phyloP scores from a whole-genome alignment of 2,888 invertebrate species.

The Trypoxylon attenuatum region DNA sequence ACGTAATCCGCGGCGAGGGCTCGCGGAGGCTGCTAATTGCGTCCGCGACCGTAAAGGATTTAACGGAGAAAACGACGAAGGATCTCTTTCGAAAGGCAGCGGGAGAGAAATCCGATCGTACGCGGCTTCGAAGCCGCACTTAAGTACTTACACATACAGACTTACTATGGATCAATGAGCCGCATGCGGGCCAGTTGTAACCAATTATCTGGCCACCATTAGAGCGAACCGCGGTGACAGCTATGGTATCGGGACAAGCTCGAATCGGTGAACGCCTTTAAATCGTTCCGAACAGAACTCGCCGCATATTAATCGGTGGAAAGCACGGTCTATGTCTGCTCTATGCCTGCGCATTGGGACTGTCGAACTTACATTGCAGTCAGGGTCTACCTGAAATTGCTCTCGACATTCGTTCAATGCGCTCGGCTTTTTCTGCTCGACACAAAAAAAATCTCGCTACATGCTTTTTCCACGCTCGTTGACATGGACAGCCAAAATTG shows the following conservation, averaged over 20 bases:
- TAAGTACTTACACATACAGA: constrained; percentile 17
- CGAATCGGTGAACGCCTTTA: constrained; percentile 51
- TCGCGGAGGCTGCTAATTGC: constrained; percentile 46
- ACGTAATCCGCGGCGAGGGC: constrained; percentile 13
- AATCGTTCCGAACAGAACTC: constrained; percentile 47
- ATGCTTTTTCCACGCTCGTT: not conserved
- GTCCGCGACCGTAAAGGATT: constrained; percentile 38
- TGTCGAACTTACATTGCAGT: not conserved
- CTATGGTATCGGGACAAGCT: constrained; percentile 47
- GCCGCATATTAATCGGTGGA: constrained; percentile 65
- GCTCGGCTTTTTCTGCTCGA: not conserved
- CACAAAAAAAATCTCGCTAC: not conserved
- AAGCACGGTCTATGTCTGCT: constrained; percentile 40
- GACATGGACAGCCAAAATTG: not conserved
- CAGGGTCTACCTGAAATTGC: constrained; percentile 6
- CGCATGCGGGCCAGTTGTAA: constrained; percentile 36
- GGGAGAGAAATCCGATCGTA: constrained; percentile 42
- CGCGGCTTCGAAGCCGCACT: constrained; percentile 24
- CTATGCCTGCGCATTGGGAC: constrained; percentile 18
- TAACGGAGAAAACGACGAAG: constrained; percentile 40
- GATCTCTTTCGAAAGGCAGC: constrained; percentile 43
- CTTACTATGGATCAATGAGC: constrained; percentile 36
- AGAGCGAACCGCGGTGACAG: constrained; percentile 39
- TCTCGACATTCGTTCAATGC: not conserved
- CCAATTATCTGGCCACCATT: constrained; percentile 52